Evolutionary conservation across 2,113 vertebrate genomes (phyloP).

Genomic region (Callipepla squamata): DNA sequence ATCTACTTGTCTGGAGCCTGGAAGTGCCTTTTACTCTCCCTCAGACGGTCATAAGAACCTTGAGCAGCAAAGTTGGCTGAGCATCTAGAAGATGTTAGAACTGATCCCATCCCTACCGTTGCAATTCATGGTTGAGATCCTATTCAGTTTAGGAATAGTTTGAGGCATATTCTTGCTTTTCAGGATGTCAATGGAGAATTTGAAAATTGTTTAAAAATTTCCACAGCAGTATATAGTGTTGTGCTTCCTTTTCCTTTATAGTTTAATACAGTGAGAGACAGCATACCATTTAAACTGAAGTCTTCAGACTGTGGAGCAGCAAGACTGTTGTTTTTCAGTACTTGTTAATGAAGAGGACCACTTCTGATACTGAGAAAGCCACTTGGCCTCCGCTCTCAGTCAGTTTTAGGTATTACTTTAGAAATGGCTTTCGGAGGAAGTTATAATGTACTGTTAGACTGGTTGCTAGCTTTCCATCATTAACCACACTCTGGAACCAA

Average conservation of each 20-base stretch:
- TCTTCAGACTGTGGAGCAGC: background rate
- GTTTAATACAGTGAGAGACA: background rate
- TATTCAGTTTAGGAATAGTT: background rate
- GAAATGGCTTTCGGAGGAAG: background rate
- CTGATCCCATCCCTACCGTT: background rate
- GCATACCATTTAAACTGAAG: background rate
- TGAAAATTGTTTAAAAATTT: background rate
- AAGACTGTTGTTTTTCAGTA: background rate
- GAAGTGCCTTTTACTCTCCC: background rate
- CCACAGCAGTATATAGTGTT: background rate
- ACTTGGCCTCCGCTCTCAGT: background rate
- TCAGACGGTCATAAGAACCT: background rate
- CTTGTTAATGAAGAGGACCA: background rate
- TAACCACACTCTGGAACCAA: background rate
- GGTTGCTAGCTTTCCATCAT: background rate
- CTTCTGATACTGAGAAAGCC: background rate
- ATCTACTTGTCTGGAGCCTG: background rate
- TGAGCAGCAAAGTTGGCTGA: background rate
- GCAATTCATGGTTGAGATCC: background rate
- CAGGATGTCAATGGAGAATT: background rate
- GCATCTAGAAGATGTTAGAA: background rate
- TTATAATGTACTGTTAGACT: background rate
- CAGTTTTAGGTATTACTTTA: background rate
- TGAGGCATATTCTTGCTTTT: background rate
- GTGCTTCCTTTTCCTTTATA: background rate